A percentile compares a stretch with the other conserved stretches of the same genome.
Evolutionary conservation across 2,113 vertebrate species (phyloP).

Genomic region (Pithys albifrons): DNA sequence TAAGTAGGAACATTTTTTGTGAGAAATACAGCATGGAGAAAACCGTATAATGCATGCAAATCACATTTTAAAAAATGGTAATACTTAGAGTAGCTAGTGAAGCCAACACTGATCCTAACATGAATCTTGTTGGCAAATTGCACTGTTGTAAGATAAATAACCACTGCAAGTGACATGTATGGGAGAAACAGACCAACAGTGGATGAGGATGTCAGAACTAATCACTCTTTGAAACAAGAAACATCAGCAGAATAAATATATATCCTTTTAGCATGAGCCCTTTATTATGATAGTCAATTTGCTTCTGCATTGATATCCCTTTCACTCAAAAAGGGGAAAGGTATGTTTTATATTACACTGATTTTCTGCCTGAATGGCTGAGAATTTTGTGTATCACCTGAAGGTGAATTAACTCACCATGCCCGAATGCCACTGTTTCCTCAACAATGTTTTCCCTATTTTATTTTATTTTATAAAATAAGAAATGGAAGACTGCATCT

Average conservation of each 20-base stretch:
- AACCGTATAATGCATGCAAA: background rate
- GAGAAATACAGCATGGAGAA: background rate
- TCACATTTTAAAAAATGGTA: rapidly evolving
- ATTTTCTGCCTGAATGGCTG: background rate
- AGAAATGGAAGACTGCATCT: background rate
- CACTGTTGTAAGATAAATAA: background rate
- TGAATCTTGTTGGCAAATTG: background rate
- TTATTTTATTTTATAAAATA: background rate
- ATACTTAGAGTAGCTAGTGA: background rate
- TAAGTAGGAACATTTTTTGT: background rate
- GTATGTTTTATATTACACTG: background rate
- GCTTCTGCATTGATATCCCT: background rate
- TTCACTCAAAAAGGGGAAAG: background rate
- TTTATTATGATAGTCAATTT: background rate
- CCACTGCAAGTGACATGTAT: background rate
- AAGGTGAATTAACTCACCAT: background rate
- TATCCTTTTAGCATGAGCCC: background rate
- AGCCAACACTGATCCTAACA: background rate
- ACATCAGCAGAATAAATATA: background rate
- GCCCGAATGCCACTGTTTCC: background rate
- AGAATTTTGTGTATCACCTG: background rate
- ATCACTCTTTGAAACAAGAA: background rate
- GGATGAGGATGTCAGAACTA: background rate
- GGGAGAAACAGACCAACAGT: background rate
- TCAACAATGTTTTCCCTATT: background rate